Evolutionary conservation across 2,797 vertebrate species (phyloP).

Genomic region (Simalia tracyae): DNA sequence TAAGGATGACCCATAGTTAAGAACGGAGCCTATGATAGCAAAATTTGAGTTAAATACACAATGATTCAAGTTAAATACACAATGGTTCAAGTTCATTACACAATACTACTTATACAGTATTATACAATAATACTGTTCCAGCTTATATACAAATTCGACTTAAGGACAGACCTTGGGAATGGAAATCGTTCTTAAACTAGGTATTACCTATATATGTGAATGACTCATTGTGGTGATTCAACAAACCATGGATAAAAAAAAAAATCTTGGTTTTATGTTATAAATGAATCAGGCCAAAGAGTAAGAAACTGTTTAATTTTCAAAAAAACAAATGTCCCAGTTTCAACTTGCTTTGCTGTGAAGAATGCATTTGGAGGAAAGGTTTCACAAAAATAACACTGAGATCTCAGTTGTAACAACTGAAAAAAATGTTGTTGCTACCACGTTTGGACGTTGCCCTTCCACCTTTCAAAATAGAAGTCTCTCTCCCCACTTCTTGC

Average conservation of each 20-base stretch:
- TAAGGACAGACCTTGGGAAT: too few relatives aligned
- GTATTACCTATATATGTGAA: not conserved
- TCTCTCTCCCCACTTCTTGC: not conserved
- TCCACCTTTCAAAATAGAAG: not conserved
- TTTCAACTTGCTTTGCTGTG: not conserved
- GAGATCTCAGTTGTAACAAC: not conserved
- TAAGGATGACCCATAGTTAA: too few relatives aligned
- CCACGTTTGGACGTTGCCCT: not conserved
- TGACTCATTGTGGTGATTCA: not conserved
- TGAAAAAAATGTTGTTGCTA: not conserved
- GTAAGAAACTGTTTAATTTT: not conserved
- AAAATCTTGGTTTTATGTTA: not conserved
- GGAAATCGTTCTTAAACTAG: too few relatives aligned
- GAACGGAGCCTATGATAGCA: too few relatives aligned
- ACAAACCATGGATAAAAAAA: not conserved
- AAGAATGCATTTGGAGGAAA: not conserved
- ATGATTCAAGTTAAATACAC: too few relatives aligned
- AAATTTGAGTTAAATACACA: too few relatives aligned
- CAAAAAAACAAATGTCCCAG: not conserved
- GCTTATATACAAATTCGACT: too few relatives aligned
- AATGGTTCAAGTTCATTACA: too few relatives aligned
- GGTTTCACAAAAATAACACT: not conserved
- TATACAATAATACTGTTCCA: too few relatives aligned
- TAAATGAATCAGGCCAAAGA: not conserved
- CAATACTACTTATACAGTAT: too few relatives aligned